Evolutionary conservation across 2,888 invertebrate species (phyloP).

Genomic region (Ecdyonurus torrentis): DNA sequence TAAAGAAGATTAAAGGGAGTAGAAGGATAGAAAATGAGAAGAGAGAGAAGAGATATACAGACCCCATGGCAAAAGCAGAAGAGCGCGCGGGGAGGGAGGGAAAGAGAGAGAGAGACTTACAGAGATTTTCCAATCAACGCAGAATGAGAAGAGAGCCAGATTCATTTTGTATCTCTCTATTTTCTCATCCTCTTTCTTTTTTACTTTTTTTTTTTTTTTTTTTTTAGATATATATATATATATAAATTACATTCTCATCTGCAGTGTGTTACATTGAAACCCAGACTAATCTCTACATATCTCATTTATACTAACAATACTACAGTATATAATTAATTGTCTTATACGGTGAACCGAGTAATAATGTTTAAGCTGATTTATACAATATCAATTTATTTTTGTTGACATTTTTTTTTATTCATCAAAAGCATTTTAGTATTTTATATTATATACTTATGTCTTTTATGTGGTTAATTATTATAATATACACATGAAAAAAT

Average conservation of each 20-base stretch:
- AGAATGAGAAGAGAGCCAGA: not conserved
- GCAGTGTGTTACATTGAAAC: not conserved
- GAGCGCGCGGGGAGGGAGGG: not conserved
- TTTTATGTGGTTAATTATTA: too few relatives aligned
- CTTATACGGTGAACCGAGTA: too few relatives aligned
- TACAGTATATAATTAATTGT: too few relatives aligned
- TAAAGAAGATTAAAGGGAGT: conserved; percentile 2
- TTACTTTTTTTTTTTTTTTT: not conserved
- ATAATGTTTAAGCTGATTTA: too few relatives aligned
- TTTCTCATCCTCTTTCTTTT: not conserved
- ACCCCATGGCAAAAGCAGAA: not conserved
- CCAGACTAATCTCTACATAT: not conserved
- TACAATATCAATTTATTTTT: too few relatives aligned
- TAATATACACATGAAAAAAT: too few relatives aligned
- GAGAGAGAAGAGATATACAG: not conserved
- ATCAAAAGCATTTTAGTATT: too few relatives aligned
- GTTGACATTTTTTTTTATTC: too few relatives aligned
- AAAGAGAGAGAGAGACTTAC: not conserved
- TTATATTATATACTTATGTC: too few relatives aligned
- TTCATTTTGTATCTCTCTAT: not conserved
- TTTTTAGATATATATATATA: not conserved
- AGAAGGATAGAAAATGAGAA: conserved; percentile 1
- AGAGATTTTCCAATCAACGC: conserved; percentile 2
- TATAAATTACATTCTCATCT: not conserved
- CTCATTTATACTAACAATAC: not conserved